Evolutionary conservation across 2,113 vertebrate genomes (phyloP).

Genomic region (Solea senegalensis): DNA sequence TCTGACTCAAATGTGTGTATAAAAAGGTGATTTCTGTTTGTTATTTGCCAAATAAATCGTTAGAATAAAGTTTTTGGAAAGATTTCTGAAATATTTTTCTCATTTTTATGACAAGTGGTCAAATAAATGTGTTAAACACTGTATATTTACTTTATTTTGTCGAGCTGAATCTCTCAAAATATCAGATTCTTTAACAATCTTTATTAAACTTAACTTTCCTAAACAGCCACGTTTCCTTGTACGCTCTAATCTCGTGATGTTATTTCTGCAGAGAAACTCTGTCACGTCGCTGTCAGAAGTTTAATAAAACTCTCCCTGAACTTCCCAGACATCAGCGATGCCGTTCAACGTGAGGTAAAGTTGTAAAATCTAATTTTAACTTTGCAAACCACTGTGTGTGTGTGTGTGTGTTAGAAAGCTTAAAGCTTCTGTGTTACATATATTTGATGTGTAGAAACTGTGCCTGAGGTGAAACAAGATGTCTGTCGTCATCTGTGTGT

Average conservation of each 20-base stretch:
- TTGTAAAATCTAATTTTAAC: conserved; percentile 73
- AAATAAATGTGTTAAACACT: too few species aligned
- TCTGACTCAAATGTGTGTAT: too few species aligned
- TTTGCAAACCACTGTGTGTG: conserved; percentile 58
- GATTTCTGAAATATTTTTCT: too few species aligned
- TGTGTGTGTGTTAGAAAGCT: conserved; percentile 59
- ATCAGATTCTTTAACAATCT: too few species aligned
- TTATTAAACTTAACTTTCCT: too few species aligned
- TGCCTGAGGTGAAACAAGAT: conserved; percentile 80
- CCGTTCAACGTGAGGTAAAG: conserved; percentile 69
- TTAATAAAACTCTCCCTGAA: conserved; percentile 64
- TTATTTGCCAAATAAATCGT: too few species aligned
- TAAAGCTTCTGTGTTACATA: conserved; percentile 69
- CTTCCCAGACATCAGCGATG: conserved; percentile 58
- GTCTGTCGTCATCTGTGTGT: conserved; percentile 71
- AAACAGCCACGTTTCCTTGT: too few species aligned
- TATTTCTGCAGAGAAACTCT: neutral
- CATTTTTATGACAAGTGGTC: too few species aligned
- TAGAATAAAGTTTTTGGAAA: too few species aligned
- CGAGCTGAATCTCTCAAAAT: too few species aligned
- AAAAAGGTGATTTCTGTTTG: too few species aligned
- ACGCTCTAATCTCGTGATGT: conserved; percentile 23
- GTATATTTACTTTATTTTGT: too few species aligned
- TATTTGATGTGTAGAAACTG: conserved; percentile 79
- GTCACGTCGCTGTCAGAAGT: conserved; percentile 60